Evolutionary conservation across 1,140 invertebrate genomes (phyloP), one percentile per base, ranked within the genome.

Genomic region (Habropoda laboriosa): DNA sequence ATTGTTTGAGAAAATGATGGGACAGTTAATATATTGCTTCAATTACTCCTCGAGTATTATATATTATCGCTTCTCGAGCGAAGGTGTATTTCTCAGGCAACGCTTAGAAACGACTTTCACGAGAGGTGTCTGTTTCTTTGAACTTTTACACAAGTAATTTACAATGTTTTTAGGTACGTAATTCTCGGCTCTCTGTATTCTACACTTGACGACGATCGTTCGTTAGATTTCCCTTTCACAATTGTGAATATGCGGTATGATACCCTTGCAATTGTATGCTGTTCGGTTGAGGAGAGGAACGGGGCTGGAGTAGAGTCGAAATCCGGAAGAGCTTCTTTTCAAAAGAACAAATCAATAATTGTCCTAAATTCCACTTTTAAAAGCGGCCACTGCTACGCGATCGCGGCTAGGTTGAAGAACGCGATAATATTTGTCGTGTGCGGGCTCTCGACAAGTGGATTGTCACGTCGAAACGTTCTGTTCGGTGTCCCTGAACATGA

Each of bases 291-390:
- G 24, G 3, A n/a, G n/a, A n/a, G 13, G 30, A 32, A 49, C 30
- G 30, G 24, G 45, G 13, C 27, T 32, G 8, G 66, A 24, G 27
- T 30, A 2, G 18, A n/a, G 18, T 38, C 24, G 13, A 38, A 75
- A 3, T 47, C 1, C 6, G 8, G 32, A 18, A 6, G 24, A 60
- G 63, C 55, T 63, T 58, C 66, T 66, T 76, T 80, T 71, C 30
- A 38, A 85, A 80, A 67, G 18, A 40, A 57, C n/a, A 84, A 81
- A 84, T 81, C 83, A 84, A 85, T 85, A 84, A 84, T 73, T 51
- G 47, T 24, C 32, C 72, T 85, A 81, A 80, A 76, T 85, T 70
- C 73, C 40, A 21, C 10, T 67, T 76, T 55, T 21, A 78, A 73
- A 78, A 49, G 47, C 72, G 67, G 64, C 32, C 3, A n/a, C n/a